phyloP scores from a whole-genome alignment of 2,797 vertebrate genomes.

The Cuniculus paca region DNA sequence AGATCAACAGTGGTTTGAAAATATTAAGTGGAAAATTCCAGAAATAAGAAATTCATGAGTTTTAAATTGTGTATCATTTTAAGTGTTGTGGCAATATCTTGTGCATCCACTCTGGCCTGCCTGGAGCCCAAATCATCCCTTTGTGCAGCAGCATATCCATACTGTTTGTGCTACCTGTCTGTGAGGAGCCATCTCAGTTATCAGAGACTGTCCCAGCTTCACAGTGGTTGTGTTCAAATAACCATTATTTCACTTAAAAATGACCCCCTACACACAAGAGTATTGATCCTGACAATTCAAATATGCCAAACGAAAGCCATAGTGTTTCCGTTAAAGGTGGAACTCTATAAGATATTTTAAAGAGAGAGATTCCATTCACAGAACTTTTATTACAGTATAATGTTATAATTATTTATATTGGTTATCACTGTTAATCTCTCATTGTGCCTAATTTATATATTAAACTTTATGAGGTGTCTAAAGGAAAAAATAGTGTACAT shows the following conservation, averaged over 20 bases:
- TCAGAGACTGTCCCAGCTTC: background rate
- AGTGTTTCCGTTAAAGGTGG: background rate
- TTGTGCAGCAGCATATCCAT: background rate
- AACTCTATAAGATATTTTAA: background rate
- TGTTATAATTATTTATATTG: background rate
- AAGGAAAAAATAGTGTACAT: background rate
- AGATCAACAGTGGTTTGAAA: background rate
- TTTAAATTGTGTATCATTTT: background rate
- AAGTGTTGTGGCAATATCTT: background rate
- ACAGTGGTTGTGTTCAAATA: background rate
- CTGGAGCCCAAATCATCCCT: background rate
- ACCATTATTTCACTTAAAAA: background rate
- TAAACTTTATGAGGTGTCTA: background rate
- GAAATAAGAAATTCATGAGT: background rate
- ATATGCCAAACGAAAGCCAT: background rate
- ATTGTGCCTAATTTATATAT: background rate
- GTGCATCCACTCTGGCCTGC: background rate
- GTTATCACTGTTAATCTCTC: background rate
- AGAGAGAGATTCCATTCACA: background rate
- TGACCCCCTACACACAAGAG: background rate
- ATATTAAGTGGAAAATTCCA: background rate
- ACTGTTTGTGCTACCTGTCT: background rate
- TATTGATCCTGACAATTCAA: background rate
- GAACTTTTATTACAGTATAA: background rate
- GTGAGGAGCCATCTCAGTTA: background rate